phyloP scores from a whole-genome alignment of 2,113 vertebrate genomes.

The Anser brachyrhynchus region DNA sequence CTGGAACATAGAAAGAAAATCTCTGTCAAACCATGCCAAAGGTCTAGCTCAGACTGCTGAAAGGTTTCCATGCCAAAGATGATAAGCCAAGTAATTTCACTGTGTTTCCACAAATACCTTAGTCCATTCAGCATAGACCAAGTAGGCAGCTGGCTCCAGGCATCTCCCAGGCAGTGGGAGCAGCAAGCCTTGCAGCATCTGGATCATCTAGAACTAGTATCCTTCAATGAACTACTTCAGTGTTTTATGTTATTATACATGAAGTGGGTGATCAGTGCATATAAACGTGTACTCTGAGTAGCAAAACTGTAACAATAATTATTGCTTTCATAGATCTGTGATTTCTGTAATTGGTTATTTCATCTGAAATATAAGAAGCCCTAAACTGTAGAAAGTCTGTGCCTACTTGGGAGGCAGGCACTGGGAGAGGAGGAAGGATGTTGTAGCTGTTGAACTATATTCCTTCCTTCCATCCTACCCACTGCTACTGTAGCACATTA shows the following conservation, averaged over 20 bases:
- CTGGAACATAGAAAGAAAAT: background rate
- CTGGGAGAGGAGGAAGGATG: background rate
- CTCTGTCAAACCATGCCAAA: background rate
- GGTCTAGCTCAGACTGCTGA: background rate
- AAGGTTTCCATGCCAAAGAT: background rate
- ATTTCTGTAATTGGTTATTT: constrained; percentile 34
- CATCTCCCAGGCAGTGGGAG: background rate
- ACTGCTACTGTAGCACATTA: background rate
- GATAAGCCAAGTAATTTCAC: background rate
- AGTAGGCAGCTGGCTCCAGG: background rate
- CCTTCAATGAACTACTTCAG: constrained; percentile 10
- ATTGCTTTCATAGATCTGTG: background rate
- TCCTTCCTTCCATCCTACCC: background rate
- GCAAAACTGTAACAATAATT: constrained; percentile 8
- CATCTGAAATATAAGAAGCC: background rate
- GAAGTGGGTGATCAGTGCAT: background rate
- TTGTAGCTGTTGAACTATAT: background rate
- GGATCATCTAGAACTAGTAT: background rate
- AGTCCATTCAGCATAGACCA: accelerated
- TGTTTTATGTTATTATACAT: constrained; percentile 8
- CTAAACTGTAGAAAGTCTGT: background rate
- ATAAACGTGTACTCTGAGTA: background rate
- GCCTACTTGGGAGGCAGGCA: background rate
- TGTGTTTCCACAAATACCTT: background rate
- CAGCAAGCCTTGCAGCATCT: background rate